Evolutionary conservation across 2,797 vertebrate species (phyloP).

Genomic region (Eptatretus atami): DNA sequence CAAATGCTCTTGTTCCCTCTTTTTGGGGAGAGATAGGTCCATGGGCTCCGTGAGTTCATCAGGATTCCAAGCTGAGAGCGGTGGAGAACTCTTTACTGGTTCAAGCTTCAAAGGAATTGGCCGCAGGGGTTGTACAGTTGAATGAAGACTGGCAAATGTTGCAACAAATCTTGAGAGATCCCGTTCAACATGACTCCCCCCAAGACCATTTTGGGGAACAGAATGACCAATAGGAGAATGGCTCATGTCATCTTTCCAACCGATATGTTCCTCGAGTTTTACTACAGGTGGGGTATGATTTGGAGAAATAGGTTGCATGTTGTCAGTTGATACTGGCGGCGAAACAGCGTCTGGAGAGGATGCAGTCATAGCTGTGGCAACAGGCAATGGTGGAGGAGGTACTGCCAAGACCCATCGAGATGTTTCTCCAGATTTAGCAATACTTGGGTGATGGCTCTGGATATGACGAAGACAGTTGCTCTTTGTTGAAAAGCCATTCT

Average conservation of each 20-base stretch:
- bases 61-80: slow-evolving; percentile 30
- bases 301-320: too few species aligned
- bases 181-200: too few species aligned
- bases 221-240: too few species aligned
- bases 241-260: too few species aligned
- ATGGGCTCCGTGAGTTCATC: slow-evolving; percentile 15
- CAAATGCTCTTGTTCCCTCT: neutral
- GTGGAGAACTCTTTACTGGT: slow-evolving; percentile 16
- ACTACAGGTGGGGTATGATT: too few species aligned
- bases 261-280: too few species aligned
- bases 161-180: too few species aligned
- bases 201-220: too few species aligned
- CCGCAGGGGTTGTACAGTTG: neutral
- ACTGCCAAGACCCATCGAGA: slow-evolving; percentile 25
- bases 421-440: slow-evolving; percentile 57
- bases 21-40: slow-evolving; percentile 3
- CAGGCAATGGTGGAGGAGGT: slow-evolving; percentile 14
- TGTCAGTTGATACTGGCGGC: slow-evolving; percentile 14
- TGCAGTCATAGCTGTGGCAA: slow-evolving; percentile 11
- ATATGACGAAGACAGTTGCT: slow-evolving; percentile 79
- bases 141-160: too few species aligned
- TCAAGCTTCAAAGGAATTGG: slow-evolving; percentile 38
- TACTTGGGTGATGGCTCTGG: slow-evolving; percentile 62
- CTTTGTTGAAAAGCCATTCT: slow-evolving; percentile 52
- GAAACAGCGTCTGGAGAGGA: slow-evolving; percentile 15